Evolutionary conservation across 2,113 vertebrate genomes (phyloP), one percentile per base, ranked within the genome.

Genomic region (Copsychus sechellarum): DNA sequence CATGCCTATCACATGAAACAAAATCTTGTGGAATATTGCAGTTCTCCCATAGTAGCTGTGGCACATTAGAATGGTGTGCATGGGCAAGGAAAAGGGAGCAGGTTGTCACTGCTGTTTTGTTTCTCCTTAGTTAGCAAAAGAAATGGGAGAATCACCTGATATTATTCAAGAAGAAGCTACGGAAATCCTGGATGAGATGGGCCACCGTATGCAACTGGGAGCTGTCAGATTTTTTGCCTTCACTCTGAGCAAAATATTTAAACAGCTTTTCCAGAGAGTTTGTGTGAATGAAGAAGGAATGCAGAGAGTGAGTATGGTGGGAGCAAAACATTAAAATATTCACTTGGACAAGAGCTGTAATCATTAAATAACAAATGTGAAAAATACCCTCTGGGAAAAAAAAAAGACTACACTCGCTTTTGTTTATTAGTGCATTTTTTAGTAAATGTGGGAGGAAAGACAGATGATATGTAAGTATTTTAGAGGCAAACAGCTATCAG

Each of bases 271-370:
- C 97, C 98, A 97, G 64, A 99, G 98, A 89, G 98, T 99, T 91
- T 98, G 98, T 73, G 98, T 99, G 57, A 99, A 99, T 62, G 99
- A 99, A 94, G 99, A 99, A 88, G 99, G 99, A 79, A 98, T 99
- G 93, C 99, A 99, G 96, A 99, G 99, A 96, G 99, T 99, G 94
- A 99, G 99, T 97, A 84, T 78, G 14, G 7, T 42, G 66, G 23
- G 29, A 29, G 9, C 4, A 47, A 72, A 47, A 78, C 65, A 8
- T 33, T 77, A 8, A 4, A 36, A 11, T 88, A 33, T 65, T 88
- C 34, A n/a, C 29, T 61, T 53, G 62, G 16, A 56, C n/a, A 90
- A 71, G 86, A 71, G 21, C 9, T 53, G 11, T 64, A n/a, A 66
- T 89, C 29, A 85, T 78, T 54, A 67, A 69, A 58, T 77, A 67